A percentile compares a stretch with the other conserved stretches of the same genome.
phyloP scores from a whole-genome alignment of 2,888 invertebrate species.

The Timandra comae region DNA sequence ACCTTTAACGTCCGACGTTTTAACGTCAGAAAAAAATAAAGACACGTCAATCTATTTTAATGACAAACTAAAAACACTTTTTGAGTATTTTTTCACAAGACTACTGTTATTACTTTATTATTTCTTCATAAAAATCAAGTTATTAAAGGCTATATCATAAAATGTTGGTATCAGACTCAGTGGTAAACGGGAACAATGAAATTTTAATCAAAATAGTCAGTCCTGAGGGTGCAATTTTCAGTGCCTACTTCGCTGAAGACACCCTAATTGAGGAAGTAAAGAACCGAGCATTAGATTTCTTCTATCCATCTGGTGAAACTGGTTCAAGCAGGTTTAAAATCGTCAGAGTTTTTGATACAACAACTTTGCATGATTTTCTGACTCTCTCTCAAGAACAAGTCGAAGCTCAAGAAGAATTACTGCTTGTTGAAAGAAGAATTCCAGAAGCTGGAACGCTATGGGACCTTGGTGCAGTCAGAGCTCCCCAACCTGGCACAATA shows the following conservation, averaged over 20 bases:
- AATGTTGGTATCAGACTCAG: slow-evolving; percentile 58
- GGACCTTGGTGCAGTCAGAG: slow-evolving; percentile 61
- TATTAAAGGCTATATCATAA: slow-evolving; percentile 1
- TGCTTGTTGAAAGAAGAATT: slow-evolving; percentile 51
- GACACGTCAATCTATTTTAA: neutral
- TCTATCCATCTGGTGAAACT: slow-evolving; percentile 58
- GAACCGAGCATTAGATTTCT: slow-evolving; percentile 53
- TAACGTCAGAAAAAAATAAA: neutral
- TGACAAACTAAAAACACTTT: too few relatives aligned
- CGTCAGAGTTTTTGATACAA: slow-evolving; percentile 53
- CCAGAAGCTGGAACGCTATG: slow-evolving; percentile 60
- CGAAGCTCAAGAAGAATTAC: slow-evolving; percentile 51
- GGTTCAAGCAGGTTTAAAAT: slow-evolving; percentile 56
- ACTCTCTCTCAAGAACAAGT: slow-evolving; percentile 58
- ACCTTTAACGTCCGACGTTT: neutral
- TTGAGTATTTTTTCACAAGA: too few relatives aligned
- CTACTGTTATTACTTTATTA: too few relatives aligned
- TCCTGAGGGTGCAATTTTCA: slow-evolving; percentile 56
- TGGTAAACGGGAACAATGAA: slow-evolving; percentile 35
- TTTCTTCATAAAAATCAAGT: too few relatives aligned
- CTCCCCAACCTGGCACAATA: slow-evolving; percentile 54
- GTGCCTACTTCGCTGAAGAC: slow-evolving; percentile 51
- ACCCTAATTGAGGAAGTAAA: slow-evolving; percentile 62
- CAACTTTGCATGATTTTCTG: slow-evolving; percentile 58
- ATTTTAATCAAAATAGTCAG: slow-evolving; percentile 56